A percentile compares a stretch with the other conserved stretches of the same genome.
Conservation (phyloP, 2,113 vertebrate genomes). For the Potamarius usumacintae region DNA sequence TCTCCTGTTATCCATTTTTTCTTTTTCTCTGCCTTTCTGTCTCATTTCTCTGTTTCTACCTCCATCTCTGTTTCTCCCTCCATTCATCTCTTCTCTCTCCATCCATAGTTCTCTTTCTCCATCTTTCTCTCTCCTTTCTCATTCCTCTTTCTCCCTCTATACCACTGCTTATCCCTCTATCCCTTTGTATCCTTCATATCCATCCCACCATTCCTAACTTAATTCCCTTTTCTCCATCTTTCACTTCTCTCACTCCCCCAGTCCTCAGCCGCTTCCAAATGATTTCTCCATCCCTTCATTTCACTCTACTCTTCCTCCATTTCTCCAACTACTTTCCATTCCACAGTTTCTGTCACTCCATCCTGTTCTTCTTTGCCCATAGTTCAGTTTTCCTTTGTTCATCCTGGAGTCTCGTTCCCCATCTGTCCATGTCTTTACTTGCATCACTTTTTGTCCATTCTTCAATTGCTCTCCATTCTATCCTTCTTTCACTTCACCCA, state of each 20-base stretch:
- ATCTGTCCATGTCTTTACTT: slow-evolving; percentile 16
- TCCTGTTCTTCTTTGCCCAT: slow-evolving; percentile 4
- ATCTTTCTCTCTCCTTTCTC: not conserved
- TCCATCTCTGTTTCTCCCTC: not conserved
- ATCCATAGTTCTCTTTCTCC: not conserved
- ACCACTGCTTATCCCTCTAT: not conserved
- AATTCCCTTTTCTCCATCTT: not conserved
- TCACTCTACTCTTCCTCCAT: not conserved
- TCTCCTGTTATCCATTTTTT: not conserved
- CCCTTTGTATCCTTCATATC: not conserved
- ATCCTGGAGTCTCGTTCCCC: not conserved
- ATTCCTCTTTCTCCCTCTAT: not conserved
- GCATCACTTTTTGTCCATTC: not conserved
- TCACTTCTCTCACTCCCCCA: not conserved
- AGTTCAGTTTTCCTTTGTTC: not conserved
- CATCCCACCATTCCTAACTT: not conserved
- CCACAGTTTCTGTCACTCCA: not conserved
- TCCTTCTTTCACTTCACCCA: not conserved
- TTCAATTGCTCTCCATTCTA: not conserved
- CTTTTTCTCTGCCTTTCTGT: not conserved
- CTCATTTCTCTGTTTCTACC: not conserved
- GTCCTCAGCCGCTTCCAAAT: not conserved
- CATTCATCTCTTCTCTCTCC: not conserved
- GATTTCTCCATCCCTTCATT: not conserved
- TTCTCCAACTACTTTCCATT: not conserved